A percentile compares a stretch with the other conserved stretches of the same genome.
phyloP scores from a whole-genome alignment of 1,140 invertebrate species.

The Yoshiicerus persimilis region DNA sequence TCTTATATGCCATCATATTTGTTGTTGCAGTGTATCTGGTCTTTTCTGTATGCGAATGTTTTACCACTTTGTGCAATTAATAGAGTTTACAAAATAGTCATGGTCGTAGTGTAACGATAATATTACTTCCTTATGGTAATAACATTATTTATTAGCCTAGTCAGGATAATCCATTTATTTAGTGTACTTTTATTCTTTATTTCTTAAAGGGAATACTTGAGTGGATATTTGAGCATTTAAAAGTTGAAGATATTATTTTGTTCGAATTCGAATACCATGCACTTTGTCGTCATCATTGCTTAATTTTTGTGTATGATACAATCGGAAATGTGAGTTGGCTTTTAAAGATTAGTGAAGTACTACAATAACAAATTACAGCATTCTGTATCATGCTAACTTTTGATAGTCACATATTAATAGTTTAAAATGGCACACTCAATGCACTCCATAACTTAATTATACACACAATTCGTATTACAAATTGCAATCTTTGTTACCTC shows the following conservation, averaged over 20 bases:
- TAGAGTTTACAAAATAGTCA: background rate
- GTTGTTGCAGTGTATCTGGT: too few relatives aligned
- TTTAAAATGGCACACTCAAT: too few relatives aligned
- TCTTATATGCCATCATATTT: too few relatives aligned
- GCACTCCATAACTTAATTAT: too few relatives aligned
- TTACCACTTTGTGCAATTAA: background rate
- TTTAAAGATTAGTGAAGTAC: background rate
- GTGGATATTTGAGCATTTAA: background rate
- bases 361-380: background rate
- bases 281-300: background rate
- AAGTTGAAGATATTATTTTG: background rate
- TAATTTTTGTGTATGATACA: background rate
- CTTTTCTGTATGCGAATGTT: background rate
- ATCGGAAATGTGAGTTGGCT: background rate
- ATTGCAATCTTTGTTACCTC: too few relatives aligned
- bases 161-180: background rate
- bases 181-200: too few relatives aligned
- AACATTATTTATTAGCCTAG: background rate
- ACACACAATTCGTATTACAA: too few relatives aligned
- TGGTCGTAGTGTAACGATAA: background rate
- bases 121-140: background rate
- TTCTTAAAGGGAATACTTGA: background rate
- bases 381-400: too few relatives aligned
- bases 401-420: too few relatives aligned
- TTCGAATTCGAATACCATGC: background rate